These are phyloP conservation scores for Heliangelus exortis DNA, from an alignment of 2,797 vertebrate genomes.

Conservation along the genomic window DNA sequence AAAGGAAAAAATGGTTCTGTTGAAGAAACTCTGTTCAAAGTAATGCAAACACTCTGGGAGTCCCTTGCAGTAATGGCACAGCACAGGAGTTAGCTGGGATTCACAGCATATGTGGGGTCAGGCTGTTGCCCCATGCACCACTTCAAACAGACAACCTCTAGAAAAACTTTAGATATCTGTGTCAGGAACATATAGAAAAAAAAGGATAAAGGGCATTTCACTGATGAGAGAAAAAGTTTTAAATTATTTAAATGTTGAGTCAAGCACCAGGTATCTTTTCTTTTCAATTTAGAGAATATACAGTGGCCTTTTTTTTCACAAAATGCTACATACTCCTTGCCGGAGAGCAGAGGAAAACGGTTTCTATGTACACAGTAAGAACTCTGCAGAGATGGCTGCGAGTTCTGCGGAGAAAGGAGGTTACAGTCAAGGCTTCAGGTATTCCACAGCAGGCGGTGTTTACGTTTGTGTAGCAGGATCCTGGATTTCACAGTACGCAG, in stretches of 20 bases:
- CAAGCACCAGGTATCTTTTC: constrained; percentile 50
- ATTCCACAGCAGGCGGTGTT: constrained; percentile 70
- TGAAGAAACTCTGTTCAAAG: constrained; percentile 30
- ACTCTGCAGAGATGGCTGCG: constrained; percentile 10
- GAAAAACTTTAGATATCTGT: constrained; percentile 40
- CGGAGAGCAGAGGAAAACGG: constrained; percentile 53
- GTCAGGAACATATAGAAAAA: constrained; percentile 9
- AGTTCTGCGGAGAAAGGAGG: constrained; percentile 16
- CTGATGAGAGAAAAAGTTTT: background rate
- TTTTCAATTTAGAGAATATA: constrained; percentile 25
- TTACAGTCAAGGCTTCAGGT: constrained; percentile 71
- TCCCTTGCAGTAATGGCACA: background rate
- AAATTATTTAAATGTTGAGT: constrained; percentile 40
- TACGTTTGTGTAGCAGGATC: constrained; percentile 66
- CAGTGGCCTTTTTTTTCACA: constrained; percentile 37
- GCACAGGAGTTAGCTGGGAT: background rate
- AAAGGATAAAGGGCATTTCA: constrained; percentile 49
- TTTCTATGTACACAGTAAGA: constrained; percentile 34
- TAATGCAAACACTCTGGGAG: background rate
- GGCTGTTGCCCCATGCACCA: background rate
- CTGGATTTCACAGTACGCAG: constrained; percentile 70
- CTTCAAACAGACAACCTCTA: constrained; percentile 31
- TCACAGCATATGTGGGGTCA: background rate
- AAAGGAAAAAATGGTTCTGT: background rate
- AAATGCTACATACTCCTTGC: constrained; percentile 30